phyloP scores from a whole-genome alignment of 2,113 vertebrate species.

The Gnathonemus longibarbis region DNA sequence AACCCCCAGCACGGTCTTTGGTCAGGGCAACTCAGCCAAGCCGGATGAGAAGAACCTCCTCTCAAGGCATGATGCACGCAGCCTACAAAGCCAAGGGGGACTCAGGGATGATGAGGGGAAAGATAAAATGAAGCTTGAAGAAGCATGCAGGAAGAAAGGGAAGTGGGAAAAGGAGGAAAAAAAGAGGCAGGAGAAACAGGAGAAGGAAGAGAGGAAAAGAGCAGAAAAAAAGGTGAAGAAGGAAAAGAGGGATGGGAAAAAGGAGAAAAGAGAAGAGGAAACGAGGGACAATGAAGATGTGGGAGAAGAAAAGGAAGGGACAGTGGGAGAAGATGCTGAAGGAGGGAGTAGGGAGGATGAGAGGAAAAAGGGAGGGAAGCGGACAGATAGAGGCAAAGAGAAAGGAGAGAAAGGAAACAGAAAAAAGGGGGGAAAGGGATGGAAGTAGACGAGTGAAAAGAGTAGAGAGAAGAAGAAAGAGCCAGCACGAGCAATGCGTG shows the following conservation, averaged over 20 bases:
- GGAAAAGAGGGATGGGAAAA: not conserved
- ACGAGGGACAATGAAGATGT: not conserved
- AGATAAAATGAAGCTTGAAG: not conserved
- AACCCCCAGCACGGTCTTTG: not conserved
- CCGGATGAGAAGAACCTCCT: conserved; percentile 47
- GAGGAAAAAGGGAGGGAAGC: not conserved
- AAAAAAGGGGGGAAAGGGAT: not conserved
- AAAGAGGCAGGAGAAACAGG: conserved; percentile 43
- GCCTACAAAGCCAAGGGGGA: conserved; percentile 26
- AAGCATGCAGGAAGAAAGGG: not conserved
- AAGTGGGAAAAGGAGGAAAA: conserved; percentile 27
- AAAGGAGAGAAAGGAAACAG: not conserved
- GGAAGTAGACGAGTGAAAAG: not conserved
- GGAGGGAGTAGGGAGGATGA: not conserved
- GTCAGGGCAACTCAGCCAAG: not conserved
- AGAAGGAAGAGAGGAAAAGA: conserved; percentile 28
- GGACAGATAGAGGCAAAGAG: not conserved
- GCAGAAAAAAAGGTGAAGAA: not conserved
- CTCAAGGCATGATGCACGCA: conserved; percentile 52
- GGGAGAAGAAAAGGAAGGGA: not conserved
- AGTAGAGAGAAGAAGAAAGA: not conserved
- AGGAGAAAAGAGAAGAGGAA: not conserved
- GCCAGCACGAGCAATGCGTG: not conserved
- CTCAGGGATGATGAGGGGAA: conserved; percentile 17
- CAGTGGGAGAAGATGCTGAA: not conserved